phyloP scores from a whole-genome alignment of 1,140 invertebrate species.

The Drosophila nigromelanica region DNA sequence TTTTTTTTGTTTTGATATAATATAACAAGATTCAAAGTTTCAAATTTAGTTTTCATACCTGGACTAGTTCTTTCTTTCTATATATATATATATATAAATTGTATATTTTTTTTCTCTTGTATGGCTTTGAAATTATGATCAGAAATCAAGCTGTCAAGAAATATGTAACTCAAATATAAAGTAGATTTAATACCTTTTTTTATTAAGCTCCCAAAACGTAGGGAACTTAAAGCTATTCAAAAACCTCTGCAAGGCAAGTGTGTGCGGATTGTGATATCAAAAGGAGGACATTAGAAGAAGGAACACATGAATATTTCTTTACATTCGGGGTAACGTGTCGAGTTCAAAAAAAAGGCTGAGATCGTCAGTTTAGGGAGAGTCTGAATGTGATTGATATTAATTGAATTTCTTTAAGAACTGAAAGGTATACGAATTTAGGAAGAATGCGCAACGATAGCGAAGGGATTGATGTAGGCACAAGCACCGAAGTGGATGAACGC shows the following conservation, averaged over 20 bases:
- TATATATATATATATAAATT: too few relatives aligned
- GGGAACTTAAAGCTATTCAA: neutral
- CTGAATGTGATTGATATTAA: conserved; percentile 7
- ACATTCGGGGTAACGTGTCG: neutral
- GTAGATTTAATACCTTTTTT: neutral
- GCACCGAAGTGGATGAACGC: conserved; percentile 3
- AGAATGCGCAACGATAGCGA: conserved; percentile 19
- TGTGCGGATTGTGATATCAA: neutral
- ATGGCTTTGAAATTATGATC: conserved; percentile 4
- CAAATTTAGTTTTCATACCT: neutral
- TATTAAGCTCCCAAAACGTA: neutral
- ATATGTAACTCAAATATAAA: conserved; percentile 6
- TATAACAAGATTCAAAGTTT: neutral
- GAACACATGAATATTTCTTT: neutral
- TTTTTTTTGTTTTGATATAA: too few relatives aligned
- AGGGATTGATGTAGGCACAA: conserved; percentile 2
- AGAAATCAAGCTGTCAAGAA: neutral
- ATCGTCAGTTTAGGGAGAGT: neutral
- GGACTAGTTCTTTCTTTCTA: too few relatives aligned
- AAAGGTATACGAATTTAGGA: conserved; percentile 10
- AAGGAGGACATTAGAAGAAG: neutral
- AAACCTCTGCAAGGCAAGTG: conserved; percentile 6
- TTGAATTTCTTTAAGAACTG: conserved; percentile 10
- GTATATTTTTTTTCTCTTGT: too few relatives aligned
- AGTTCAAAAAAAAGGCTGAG: conserved; percentile 1